A percentile compares a stretch with the other conserved stretches of the same genome.
Conservation (phyloP, 1,140 invertebrate genomes). For the Drosophila varians region DNA sequence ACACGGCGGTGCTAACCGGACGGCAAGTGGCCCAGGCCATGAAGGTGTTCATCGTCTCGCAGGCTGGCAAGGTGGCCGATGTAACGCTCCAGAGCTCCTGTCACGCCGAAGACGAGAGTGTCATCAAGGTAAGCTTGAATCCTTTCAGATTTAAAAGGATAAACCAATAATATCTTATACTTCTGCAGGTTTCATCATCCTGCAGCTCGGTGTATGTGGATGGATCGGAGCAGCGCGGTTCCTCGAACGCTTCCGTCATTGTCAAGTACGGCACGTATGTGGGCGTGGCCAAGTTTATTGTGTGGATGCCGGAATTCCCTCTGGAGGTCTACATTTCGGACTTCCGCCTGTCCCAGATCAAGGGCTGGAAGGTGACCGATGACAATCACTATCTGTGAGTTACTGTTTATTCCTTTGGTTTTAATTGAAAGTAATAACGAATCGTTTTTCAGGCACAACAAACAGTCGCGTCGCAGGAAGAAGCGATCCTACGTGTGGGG, state of each 20-base stretch:
- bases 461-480: constrained; percentile 85
- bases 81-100: constrained; percentile 98
- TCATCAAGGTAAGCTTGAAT: constrained; percentile 93
- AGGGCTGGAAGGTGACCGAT: constrained; percentile 94
- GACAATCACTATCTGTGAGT: constrained; percentile 85
- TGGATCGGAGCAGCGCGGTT: constrained; percentile 97
- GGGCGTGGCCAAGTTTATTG: constrained; percentile 93
- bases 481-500: constrained; percentile 85
- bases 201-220: constrained; percentile 98
- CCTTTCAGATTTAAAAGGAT: no score
- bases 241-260: constrained; percentile 96
- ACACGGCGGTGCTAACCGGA: constrained; percentile 97
- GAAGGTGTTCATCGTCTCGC: constrained; percentile 97
- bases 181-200: constrained; percentile 94
- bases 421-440: no score
- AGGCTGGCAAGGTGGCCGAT: constrained; percentile 96
- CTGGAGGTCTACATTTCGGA: constrained; percentile 95
- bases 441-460: constrained; percentile 51
- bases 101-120: constrained; percentile 96
- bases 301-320: constrained; percentile 98
- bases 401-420: no score
- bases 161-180: no score
- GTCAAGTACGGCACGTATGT: constrained; percentile 97
- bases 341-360: constrained; percentile 94
- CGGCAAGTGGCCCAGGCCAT: constrained; percentile 96